Evolutionary conservation across 2,888 invertebrate genomes (phyloP).

Genomic region (Acronicta aceris): DNA sequence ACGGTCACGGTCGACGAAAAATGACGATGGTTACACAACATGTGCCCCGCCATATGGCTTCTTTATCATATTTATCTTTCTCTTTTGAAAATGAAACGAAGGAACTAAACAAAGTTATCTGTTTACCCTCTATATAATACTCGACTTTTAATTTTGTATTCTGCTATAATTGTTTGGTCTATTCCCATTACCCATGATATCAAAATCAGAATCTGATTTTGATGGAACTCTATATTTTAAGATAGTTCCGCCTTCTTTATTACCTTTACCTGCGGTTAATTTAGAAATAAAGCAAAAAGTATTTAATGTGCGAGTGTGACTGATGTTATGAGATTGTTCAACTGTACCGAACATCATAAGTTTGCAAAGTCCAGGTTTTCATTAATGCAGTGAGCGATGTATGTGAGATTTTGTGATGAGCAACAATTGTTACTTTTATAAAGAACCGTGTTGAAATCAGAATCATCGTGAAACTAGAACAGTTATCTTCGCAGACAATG

Average conservation of each 20-base stretch:
- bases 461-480: conserved; percentile 57
- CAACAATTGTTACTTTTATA: conserved; percentile 46
- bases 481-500: conserved; percentile 53
- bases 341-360: conserved; percentile 31
- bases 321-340: conserved; percentile 56
- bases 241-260: not conserved
- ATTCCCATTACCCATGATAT: conserved; percentile 1
- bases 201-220: conserved; percentile 1
- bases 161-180: not conserved
- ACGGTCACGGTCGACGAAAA: conserved; percentile 73
- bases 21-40: conserved; percentile 67
- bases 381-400: conserved; percentile 32
- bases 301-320: conserved; percentile 22
- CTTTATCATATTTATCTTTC: conserved; percentile 67
- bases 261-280: not conserved
- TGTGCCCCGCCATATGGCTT: conserved; percentile 80
- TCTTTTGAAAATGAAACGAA: conserved; percentile 68
- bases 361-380: conserved; percentile 40
- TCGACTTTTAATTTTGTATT: conserved; percentile 17
- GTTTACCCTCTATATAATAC: conserved; percentile 4
- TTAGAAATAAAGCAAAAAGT: conserved; percentile 19
- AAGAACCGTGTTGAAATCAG: conserved; percentile 51
- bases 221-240: not conserved
- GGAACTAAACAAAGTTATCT: conserved; percentile 63
- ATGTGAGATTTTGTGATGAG: conserved; percentile 27